Conservation (phyloP, 2,113 vertebrate species). For the Zapornia atra region DNA sequence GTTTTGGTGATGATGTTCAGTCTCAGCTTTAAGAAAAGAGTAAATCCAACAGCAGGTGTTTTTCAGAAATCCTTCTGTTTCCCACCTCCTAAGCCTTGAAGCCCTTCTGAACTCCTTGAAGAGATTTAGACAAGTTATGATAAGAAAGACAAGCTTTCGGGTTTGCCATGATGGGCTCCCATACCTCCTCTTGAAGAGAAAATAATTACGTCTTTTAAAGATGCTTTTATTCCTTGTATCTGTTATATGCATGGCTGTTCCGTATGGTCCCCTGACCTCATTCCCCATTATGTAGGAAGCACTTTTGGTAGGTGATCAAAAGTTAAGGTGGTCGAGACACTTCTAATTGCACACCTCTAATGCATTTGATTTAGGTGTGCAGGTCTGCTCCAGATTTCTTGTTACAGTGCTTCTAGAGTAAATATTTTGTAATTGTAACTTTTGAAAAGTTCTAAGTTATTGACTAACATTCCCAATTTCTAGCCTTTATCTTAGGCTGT, state of each 20-base stretch:
- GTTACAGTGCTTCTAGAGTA: accelerated
- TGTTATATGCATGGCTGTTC: accelerated
- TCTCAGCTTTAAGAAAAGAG: not conserved
- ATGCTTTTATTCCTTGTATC: not conserved
- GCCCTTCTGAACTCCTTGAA: not conserved
- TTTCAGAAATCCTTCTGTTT: not conserved
- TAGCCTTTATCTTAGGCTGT: not conserved
- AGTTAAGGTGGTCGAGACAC: not conserved
- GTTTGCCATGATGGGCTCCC: accelerated
- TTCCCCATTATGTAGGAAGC: not conserved
- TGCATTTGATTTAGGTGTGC: not conserved
- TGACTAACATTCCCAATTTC: not conserved
- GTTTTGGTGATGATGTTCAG: not conserved
- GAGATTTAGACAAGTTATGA: not conserved
- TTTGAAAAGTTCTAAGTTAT: not conserved
- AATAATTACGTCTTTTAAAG: not conserved
- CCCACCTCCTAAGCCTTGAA: not conserved
- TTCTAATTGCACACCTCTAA: accelerated
- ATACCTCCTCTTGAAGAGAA: not conserved
- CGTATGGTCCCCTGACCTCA: accelerated
- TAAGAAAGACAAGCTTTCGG: not conserved
- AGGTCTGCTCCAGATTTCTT: not conserved
- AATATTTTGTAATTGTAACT: not conserved
- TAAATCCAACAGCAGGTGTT: not conserved
- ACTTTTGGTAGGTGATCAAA: not conserved